Base-by-base conservation (phyloP, 2,797 vertebrate species). In the Pseudochaenichthys georgianus region DNA sequence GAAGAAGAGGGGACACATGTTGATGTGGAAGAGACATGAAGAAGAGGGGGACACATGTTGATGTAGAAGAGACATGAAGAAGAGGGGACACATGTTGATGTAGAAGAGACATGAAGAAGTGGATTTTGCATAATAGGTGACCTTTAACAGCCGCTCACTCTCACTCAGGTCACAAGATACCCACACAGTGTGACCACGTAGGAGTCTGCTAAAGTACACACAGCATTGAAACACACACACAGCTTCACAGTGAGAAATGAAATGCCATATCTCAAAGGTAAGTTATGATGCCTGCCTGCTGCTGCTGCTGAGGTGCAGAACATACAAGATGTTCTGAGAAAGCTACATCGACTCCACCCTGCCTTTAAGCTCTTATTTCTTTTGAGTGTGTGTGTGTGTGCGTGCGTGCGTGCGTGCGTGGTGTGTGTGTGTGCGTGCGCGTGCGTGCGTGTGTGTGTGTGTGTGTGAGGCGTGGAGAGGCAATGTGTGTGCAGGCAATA, bases 291-390 rank as follows among this genome's bases (percentile, higher is more conserved):
- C 71, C 80, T 83, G 70, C 7, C 80, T 64, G 34, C 34, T 38
- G 4, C 80, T 64, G 81, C 80, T 66, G 75, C 84, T 61, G 82
- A 86, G 84, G 85, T 78, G 76, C 84, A 87, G 77, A 90, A 28
- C 82, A 83, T 84, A 82, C 87, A 87, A 68, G 85, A 89, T 81
- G 70, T 88, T 85, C 91, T 89, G 89, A 91, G 88, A 82, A 76
- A 69, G 89, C 88, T 90, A 77, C 81, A 79, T 11, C 75, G 80
- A 83, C 86, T 88, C 84, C 89, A 90, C 89, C 91, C 88, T 87
- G 82, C 70, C 62, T 74, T 77, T 57, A 79, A 74, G 85, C 88
- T 91, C 89, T 66, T 72, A 81, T 91, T 92, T 90, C 88, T 87
- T 74, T 67, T 48, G 16, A 72, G 70, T 68, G 23, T 50, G 70